phyloP scores from a whole-genome alignment of 2,888 invertebrate genomes.

The Volucella bombylans region DNA sequence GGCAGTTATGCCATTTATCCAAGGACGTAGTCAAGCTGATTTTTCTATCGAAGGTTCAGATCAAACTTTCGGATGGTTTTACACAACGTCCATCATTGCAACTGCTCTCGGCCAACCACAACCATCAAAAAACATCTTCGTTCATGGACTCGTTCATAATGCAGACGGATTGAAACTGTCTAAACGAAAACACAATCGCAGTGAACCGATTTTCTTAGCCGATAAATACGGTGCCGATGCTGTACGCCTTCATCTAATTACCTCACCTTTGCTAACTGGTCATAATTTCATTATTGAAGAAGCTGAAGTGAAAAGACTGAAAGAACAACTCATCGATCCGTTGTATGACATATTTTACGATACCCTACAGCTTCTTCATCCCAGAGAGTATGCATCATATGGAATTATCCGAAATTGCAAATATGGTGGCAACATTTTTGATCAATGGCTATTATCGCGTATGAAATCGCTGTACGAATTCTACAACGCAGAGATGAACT shows the following conservation, averaged over 20 bases:
- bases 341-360: constrained; percentile 96
- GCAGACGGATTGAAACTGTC: constrained; percentile 98
- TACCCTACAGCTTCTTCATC: constrained; percentile 93
- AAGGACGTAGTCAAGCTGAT: constrained; percentile 96
- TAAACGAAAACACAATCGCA: constrained; percentile 97
- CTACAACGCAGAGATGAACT: constrained; percentile 93
- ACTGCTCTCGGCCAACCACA: constrained; percentile 95
- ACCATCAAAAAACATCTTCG: constrained; percentile 96
- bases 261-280: constrained; percentile 96
- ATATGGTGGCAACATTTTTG: constrained; percentile 87
- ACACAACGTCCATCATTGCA: constrained; percentile 94
- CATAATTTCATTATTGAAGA: constrained; percentile 96
- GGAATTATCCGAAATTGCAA: constrained; percentile 77
- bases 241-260: constrained; percentile 94
- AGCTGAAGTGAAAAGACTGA: constrained; percentile 94
- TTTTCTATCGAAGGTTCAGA: constrained; percentile 99
- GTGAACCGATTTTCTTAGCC: constrained; percentile 94
- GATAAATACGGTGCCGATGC: constrained; percentile 97
- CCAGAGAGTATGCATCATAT: constrained; percentile 84
- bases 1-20: constrained; percentile 98
- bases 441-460: constrained; percentile 96
- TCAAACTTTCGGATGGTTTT: constrained; percentile 97
- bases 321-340: constrained; percentile 96
- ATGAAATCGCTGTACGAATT: constrained; percentile 93
- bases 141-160: constrained; percentile 94